phyloP scores from a whole-genome alignment of 2,113 vertebrate species.

The Rousettus leschenaultii region DNA sequence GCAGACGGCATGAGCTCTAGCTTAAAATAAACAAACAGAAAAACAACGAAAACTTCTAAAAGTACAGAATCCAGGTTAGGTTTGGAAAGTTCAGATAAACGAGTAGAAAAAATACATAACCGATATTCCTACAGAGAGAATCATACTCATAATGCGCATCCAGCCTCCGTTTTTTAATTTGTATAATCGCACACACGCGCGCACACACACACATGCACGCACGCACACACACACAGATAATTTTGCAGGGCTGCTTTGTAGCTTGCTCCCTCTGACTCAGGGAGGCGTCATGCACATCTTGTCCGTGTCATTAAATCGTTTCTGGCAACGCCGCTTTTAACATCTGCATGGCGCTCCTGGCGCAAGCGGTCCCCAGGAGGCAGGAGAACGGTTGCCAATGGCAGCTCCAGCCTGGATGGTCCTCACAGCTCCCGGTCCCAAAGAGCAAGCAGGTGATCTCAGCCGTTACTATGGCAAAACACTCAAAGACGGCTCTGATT shows the following conservation, averaged over 20 bases:
- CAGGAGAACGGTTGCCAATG: background rate
- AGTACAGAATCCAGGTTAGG: background rate
- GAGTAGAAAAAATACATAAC: background rate
- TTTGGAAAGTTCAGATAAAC: background rate
- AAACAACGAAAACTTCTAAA: background rate
- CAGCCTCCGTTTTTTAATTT: background rate
- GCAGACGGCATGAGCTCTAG: background rate
- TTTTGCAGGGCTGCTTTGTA: fast-evolving
- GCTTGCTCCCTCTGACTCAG: background rate
- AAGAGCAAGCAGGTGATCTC: background rate
- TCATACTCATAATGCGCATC: background rate
- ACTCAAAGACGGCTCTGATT: background rate
- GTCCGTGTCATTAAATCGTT: background rate
- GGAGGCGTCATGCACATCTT: background rate
- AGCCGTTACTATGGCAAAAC: conserved; percentile 48
- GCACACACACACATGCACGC: background rate
- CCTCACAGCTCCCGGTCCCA: background rate
- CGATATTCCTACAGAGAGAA: background rate
- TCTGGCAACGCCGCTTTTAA: background rate
- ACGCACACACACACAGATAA: background rate
- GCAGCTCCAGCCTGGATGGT: background rate
- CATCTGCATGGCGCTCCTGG: background rate
- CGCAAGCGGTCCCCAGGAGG: background rate
- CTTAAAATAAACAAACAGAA: background rate
- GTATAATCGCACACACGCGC: no score